phyloP scores from a whole-genome alignment of 2,888 invertebrate species.

The Hymenopus coronatus region DNA sequence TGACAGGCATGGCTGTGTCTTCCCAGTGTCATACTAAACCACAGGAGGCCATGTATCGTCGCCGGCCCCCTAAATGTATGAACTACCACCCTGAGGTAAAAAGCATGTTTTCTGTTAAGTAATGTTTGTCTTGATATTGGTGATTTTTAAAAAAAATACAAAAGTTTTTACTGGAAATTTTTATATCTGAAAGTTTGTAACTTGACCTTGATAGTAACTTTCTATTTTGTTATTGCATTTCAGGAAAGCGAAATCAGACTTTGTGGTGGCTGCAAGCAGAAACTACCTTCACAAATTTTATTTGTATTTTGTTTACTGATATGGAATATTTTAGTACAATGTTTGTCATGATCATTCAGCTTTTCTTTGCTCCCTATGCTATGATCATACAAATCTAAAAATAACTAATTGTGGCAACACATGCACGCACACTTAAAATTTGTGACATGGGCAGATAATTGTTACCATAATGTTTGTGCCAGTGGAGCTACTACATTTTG shows the following conservation, averaged over 20 bases:
- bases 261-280: slow-evolving; percentile 41
- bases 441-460: neutral
- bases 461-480: neutral
- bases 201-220: neutral
- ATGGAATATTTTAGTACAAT: slow-evolving; percentile 20
- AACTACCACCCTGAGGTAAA: slow-evolving; percentile 79
- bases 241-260: slow-evolving; percentile 51
- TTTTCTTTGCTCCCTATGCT: neutral
- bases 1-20: neutral
- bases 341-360: slow-evolving; percentile 10
- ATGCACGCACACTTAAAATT: slow-evolving; percentile 1
- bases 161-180: neutral
- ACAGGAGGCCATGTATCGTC: slow-evolving; percentile 66
- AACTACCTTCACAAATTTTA: slow-evolving; percentile 21
- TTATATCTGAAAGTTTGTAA: neutral
- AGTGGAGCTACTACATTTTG: neutral
- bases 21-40: slow-evolving; percentile 56
- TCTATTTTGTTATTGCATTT: neutral
- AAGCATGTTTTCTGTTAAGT: neutral
- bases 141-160: too few relatives aligned
- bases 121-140: neutral
- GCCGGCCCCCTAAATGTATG: slow-evolving; percentile 75
- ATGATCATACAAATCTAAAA: neutral
- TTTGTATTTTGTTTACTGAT: slow-evolving; percentile 23
- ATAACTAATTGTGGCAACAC: neutral